These are phyloP conservation scores for Crypturellus tataupa DNA, from an alignment of 2,797 vertebrate genomes.

Conservation along the genomic window DNA sequence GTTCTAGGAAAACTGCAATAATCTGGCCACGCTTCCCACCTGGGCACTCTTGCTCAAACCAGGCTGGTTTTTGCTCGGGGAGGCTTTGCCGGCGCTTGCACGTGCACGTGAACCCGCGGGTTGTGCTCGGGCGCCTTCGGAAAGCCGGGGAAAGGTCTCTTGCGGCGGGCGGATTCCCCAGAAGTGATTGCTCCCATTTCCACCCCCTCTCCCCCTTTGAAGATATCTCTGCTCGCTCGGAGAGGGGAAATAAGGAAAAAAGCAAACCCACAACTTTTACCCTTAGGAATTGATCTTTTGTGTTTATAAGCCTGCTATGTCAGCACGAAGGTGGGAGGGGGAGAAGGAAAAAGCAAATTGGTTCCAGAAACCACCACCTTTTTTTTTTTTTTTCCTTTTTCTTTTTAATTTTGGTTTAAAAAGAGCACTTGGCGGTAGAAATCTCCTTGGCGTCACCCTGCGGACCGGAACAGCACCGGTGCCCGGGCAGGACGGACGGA, in stretches of 20 bases:
- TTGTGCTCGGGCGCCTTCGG: background rate
- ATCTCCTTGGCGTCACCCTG: background rate
- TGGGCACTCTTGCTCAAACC: background rate
- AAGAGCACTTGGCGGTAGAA: background rate
- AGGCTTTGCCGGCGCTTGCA: background rate
- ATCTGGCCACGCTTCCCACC: background rate
- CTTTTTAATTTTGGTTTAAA: background rate
- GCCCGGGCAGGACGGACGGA: no score
- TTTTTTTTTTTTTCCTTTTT: background rate
- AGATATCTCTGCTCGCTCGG: background rate
- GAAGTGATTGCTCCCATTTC: background rate
- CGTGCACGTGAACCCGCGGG: background rate
- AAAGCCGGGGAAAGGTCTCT: background rate
- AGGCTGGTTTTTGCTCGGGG: no score
- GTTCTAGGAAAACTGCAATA: background rate
- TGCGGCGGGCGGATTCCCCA: background rate
- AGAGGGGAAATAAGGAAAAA: background rate
- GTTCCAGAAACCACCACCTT: background rate
- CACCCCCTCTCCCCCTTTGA: background rate
- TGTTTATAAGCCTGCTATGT: rapidly evolving
- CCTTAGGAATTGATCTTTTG: rapidly evolving
- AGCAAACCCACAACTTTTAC: no score
- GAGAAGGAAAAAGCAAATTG: background rate
- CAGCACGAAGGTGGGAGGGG: background rate
- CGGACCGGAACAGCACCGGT: background rate